phyloP scores from a whole-genome alignment of 2,888 invertebrate species.

The Vannuccia rotundouncinata region DNA sequence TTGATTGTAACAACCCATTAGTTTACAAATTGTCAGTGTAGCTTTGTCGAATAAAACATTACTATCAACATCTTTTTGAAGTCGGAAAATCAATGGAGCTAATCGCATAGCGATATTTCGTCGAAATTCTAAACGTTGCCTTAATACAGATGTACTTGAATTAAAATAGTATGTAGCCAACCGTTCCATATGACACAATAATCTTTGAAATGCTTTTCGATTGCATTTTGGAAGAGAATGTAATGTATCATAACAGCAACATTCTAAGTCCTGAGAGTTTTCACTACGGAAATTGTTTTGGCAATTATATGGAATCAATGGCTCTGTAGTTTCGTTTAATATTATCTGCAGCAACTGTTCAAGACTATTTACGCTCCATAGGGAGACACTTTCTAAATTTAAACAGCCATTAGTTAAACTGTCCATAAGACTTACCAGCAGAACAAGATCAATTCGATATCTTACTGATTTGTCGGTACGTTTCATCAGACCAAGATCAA shows the following conservation, averaged over 20 bases:
- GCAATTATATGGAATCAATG: background rate
- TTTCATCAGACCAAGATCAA: constrained; percentile 22
- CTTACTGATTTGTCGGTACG: constrained; percentile 6
- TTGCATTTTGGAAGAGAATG: background rate
- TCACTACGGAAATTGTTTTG: background rate
- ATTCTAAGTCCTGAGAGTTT: background rate
- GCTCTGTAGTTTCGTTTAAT: constrained; percentile 15
- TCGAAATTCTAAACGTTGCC: background rate
- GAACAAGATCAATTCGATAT: constrained; percentile 7
- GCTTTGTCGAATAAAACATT: no score
- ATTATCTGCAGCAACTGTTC: constrained; percentile 22
- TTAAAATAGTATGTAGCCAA: constrained; percentile 27
- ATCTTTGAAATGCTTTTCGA: background rate
- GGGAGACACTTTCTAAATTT: background rate
- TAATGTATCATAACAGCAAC: background rate
- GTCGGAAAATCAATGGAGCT: constrained; percentile 25
- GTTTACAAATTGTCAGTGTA: no score
- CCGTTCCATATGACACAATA: constrained; percentile 28
- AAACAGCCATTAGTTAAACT: background rate
- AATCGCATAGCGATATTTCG: constrained; percentile 15
- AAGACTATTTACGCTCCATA: constrained; percentile 14
- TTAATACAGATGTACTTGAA: background rate
- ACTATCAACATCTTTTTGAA: constrained; percentile 10
- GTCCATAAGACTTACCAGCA: background rate
- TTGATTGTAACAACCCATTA: no score